Evolutionary conservation across 2,113 vertebrate species (phyloP).

Genomic region (Callospermophilus lateralis): DNA sequence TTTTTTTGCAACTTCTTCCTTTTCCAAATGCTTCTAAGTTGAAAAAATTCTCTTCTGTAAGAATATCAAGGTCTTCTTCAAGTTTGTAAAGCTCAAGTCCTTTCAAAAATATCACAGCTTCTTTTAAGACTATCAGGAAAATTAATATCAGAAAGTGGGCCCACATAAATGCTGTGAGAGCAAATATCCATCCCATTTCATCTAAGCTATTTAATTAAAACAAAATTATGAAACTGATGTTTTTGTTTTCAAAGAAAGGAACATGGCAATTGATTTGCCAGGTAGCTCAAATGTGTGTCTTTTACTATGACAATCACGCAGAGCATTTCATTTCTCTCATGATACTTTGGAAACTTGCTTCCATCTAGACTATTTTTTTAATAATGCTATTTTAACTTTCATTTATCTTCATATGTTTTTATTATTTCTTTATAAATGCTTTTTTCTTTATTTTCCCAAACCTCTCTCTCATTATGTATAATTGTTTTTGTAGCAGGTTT

Average conservation of each 20-base stretch:
- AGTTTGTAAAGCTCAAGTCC: background rate
- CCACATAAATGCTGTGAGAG: slow-evolving; percentile 5
- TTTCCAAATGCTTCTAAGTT: background rate
- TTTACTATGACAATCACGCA: background rate
- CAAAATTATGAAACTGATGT: background rate
- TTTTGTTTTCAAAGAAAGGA: slow-evolving; percentile 52
- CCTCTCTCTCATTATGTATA: background rate
- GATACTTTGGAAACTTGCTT: background rate
- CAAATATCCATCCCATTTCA: background rate
- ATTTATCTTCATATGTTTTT: background rate
- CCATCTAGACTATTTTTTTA: background rate
- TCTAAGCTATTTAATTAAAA: slow-evolving; percentile 42
- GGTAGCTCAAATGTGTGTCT: background rate
- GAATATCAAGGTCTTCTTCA: background rate
- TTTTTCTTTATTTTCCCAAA: background rate
- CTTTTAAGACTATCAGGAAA: slow-evolving; percentile 35
- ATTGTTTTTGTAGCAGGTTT: background rate
- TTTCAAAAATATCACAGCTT: background rate
- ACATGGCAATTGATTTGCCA: background rate
- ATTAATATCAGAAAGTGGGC: background rate
- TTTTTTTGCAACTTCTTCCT: slow-evolving; percentile 16
- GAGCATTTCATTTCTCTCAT: background rate
- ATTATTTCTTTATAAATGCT: background rate
- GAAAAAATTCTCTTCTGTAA: background rate
- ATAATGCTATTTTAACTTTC: background rate